Base-by-base conservation (phyloP, 2,797 vertebrate genomes). In the Phataginus tetradactyla region DNA sequence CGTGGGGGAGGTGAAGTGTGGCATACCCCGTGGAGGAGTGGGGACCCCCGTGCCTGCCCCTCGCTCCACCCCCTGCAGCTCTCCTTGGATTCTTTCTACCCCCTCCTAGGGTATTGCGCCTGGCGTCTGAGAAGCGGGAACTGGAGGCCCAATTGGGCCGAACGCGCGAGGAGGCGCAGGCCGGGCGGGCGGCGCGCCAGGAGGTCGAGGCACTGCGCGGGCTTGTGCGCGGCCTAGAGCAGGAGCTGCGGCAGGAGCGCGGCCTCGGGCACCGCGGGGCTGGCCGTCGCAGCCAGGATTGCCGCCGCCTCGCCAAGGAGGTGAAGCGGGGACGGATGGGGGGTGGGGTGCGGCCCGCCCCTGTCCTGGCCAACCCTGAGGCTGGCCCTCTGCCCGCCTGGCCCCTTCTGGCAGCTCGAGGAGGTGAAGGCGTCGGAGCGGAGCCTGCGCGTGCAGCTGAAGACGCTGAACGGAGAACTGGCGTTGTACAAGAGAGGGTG, bases 231-330 rank as follows among this genome's bases (percentile, higher is more conserved):
- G 98, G 97, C 7, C 96, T 99, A 96, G 99, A 99, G 98, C 98
- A 99, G 97, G 99, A 99, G 98, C 99, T 99, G 17, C 95, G 99
- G 95, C 99, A 99, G 49, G 99, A 99, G 97, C 98, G 99, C 61
- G 98, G 98, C 83, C 99, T 99, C 90, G 99, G 97, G 95, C 99
- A 99, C 64, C 98, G 99, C 8, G 98, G 98, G 0, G 97, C 98
- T 0, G 98, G 97, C 97, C 99, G 99, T 98, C 99, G 98, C 63
- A 97, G 98, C 92, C 99, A 99, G 95, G 99, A 99, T 88, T 99
- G 99, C 96, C 98, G 98, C 32, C 98, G 99, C 83, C 98, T 99
- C 5, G 94, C 98, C 37, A 99, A 99, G 80, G 99, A 99, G 99
- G 99, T 99, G 79, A 90, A 92, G 49, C 15, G 10, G 27, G 32